Evolutionary conservation across 2,113 vertebrate genomes (phyloP), one percentile per base, ranked within the genome.

Genomic region (Coracopsis vasa): DNA sequence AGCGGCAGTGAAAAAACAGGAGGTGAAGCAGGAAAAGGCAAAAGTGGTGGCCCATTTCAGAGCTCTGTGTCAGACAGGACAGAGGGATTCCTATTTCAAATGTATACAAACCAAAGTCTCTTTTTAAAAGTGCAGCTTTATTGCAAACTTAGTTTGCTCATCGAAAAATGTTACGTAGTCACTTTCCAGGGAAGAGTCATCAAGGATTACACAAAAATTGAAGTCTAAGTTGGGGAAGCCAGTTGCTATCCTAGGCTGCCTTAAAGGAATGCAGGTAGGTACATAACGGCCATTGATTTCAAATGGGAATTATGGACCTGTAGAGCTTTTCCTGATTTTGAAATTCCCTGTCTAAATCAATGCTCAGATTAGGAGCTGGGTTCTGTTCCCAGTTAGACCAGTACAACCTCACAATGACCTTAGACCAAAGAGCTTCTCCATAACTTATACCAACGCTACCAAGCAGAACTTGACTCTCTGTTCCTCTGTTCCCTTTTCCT

Each of bases 11-110:
- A 88, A 89, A 82, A 83, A 96, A 92, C 45, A 54, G 95, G 95
- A 95, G 79, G 92, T 97, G 96, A 97, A 98, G 97, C 96, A 97
- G 61, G 91, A 96, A 95, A 97, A 97, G 96, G 94, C 97, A 97
- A 97, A 95, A 97, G 92, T 88, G 94, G 95, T 91, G 93, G 86
- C 97, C 96, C 56, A 53, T 86, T 97, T 95, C 92, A 88, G 85
- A 97, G 96, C 86, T 95, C 93, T 89, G 88, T 79, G 92, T 80
- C 78, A 91, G 74, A 94, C 97, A 97, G 94, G 96, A 97, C 74
- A 97, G 80, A 96, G 92, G 96, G 96, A 96, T 92, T 97, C 95
- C 95, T 96, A 75, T 96, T 97, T 87, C 90, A 95, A 96, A 97
- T 77, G 95, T 95, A 95, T 92, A 90, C 90, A 88, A 96, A 97